Evolutionary conservation across 1,140 invertebrate species (phyloP).

Genomic region (Heterodera carotae): DNA sequence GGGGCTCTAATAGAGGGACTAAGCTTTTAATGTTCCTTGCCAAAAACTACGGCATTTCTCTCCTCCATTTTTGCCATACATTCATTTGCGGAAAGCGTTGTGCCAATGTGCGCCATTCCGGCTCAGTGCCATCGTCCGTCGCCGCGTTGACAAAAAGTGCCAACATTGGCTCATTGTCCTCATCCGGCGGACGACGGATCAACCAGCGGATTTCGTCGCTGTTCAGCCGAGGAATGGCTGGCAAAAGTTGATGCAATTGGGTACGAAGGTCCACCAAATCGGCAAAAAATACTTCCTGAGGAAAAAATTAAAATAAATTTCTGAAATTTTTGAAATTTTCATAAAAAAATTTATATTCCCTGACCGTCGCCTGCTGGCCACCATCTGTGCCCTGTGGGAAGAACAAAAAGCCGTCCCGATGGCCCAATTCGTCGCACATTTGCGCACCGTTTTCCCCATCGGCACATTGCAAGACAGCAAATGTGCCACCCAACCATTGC

Average conservation of each 20-base stretch:
- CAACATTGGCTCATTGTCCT: slow-evolving; percentile 11
- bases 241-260: slow-evolving; percentile 8
- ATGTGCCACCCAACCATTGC: background rate
- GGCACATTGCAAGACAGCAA: slow-evolving; percentile 5
- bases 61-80: background rate
- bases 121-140: background rate
- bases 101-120: slow-evolving; percentile 27
- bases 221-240: background rate
- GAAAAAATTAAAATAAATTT: background rate
- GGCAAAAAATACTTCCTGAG: slow-evolving; percentile 25
- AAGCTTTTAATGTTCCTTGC: no score
- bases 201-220: background rate
- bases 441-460: background rate
- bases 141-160: background rate
- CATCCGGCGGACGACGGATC: background rate
- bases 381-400: background rate
- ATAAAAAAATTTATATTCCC: background rate
- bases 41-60: background rate
- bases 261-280: slow-evolving; percentile 14
- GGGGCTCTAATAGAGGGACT: no score
- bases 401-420: slow-evolving; percentile 1
- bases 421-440: background rate
- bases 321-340: background rate
- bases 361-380: background rate
- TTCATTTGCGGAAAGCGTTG: slow-evolving; percentile 14